These are phyloP conservation scores for Actinernus sp. DNA, from an alignment of 92 coral and sea anemone species.

Conservation along the genomic window DNA sequence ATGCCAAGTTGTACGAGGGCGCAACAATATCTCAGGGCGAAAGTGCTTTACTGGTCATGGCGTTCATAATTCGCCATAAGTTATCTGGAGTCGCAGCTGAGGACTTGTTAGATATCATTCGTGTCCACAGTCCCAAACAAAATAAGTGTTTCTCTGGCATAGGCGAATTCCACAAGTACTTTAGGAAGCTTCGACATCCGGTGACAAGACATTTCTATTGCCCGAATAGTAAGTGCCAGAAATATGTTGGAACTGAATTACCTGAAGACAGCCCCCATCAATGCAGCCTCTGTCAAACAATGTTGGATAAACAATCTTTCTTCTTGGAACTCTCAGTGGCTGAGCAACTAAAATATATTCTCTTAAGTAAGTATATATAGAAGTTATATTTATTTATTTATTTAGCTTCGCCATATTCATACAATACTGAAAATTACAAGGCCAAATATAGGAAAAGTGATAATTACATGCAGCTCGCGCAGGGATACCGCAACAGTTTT, in stretches of 20 bases:
- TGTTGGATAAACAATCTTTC: background rate
- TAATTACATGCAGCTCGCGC: too few relatives aligned
- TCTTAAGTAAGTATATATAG: constrained; percentile 34
- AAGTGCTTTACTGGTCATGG: constrained; percentile 40
- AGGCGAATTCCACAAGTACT: constrained; percentile 25
- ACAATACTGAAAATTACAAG: too few relatives aligned
- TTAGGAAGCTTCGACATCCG: constrained; percentile 30
- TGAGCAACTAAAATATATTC: constrained; percentile 35
- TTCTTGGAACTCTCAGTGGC: constrained; percentile 37
- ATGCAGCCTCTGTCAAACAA: constrained; percentile 30
- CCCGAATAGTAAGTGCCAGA: constrained; percentile 19
- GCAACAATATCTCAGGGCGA: constrained; percentile 21
- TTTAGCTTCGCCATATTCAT: too few relatives aligned
- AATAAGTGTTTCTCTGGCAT: constrained; percentile 24
- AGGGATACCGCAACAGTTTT: too few relatives aligned
- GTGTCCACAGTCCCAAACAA: constrained; percentile 20
- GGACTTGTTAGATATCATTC: constrained; percentile 31
- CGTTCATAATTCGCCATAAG: constrained; percentile 42
- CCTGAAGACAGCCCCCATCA: constrained; percentile 16
- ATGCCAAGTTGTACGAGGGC: too few relatives aligned
- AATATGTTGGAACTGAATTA: constrained; percentile 27
- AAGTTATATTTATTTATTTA: too few relatives aligned
- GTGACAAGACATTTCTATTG: constrained; percentile 32
- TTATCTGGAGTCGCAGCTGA: constrained; percentile 42
- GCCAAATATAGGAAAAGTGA: too few relatives aligned